Evolutionary conservation across 1,140 invertebrate genomes (phyloP).

Genomic region (Lasaia peninsularis): DNA sequence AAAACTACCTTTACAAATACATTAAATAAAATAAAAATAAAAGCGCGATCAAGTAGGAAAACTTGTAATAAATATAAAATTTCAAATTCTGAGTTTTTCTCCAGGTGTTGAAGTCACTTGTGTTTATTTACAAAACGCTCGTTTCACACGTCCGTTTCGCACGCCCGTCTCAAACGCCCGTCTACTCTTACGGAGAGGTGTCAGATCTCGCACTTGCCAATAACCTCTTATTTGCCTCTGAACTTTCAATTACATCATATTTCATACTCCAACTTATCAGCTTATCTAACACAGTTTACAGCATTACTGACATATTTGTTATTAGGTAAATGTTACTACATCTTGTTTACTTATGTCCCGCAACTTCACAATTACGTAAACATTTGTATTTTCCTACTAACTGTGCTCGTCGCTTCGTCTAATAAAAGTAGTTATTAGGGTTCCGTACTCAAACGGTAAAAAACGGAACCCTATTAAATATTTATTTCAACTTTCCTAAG

Average conservation of each 20-base stretch:
- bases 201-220: slow-evolving; percentile 2
- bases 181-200: neutral
- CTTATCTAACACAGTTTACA: neutral
- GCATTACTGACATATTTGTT: neutral
- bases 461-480: too few species aligned
- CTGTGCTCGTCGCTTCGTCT: too few species aligned
- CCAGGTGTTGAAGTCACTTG: too few species aligned
- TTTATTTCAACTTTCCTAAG: too few species aligned
- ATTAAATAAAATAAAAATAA: too few species aligned
- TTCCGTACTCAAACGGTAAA: too few species aligned
- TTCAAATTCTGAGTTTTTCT: too few species aligned
- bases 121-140: neutral
- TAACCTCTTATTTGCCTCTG: slow-evolving; percentile 9
- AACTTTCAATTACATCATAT: slow-evolving; percentile 6
- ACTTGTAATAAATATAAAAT: too few species aligned
- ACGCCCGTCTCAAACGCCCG: neutral
- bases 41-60: too few species aligned
- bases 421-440: too few species aligned
- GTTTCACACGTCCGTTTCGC: neutral
- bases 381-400: neutral
- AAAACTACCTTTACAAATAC: too few species aligned
- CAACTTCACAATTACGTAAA: neutral
- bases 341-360: neutral
- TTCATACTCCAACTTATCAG: slow-evolving; percentile 2
- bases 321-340: neutral